phyloP scores from a whole-genome alignment of 2,888 invertebrate genomes.

The Mesochorus sp. region DNA sequence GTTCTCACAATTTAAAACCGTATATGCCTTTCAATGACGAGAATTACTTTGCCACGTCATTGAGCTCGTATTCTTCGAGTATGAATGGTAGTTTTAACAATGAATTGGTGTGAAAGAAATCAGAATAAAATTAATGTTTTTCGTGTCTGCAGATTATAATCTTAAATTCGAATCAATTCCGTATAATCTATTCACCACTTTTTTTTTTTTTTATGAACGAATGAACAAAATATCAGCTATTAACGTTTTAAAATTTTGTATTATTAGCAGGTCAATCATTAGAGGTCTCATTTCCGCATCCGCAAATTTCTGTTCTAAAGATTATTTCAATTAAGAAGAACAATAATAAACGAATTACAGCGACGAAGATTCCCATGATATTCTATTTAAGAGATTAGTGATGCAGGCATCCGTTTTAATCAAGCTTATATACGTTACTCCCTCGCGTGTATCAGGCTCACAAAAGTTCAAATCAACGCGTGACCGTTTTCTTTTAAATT shows the following conservation, averaged over 20 bases:
- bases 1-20: neutral
- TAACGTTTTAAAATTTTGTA: too few relatives aligned
- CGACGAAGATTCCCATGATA: neutral
- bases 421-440: neutral
- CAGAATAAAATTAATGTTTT: neutral
- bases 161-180: neutral
- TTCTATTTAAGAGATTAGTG: neutral
- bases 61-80: slow-evolving; percentile 19
- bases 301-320: too few relatives aligned
- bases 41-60: slow-evolving; percentile 41
- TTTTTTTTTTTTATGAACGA: too few relatives aligned
- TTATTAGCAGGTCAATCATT: too few relatives aligned
- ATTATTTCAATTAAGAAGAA: neutral
- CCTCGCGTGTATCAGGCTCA: slow-evolving; percentile 21
- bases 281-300: too few relatives aligned
- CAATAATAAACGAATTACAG: too few relatives aligned
- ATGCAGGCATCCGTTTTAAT: slow-evolving; percentile 25
- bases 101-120: neutral
- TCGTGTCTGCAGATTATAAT: neutral
- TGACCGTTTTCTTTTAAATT: slow-evolving; percentile 28
- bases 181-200: too few relatives aligned
- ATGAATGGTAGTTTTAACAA: neutral
- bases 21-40: slow-evolving; percentile 39
- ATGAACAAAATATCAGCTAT: too few relatives aligned
- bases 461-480: slow-evolving; percentile 24